A percentile compares a stretch with the other conserved stretches of the same genome.
Evolutionary conservation across 2,888 invertebrate genomes (phyloP).

Genomic region (Elmis aenea): DNA sequence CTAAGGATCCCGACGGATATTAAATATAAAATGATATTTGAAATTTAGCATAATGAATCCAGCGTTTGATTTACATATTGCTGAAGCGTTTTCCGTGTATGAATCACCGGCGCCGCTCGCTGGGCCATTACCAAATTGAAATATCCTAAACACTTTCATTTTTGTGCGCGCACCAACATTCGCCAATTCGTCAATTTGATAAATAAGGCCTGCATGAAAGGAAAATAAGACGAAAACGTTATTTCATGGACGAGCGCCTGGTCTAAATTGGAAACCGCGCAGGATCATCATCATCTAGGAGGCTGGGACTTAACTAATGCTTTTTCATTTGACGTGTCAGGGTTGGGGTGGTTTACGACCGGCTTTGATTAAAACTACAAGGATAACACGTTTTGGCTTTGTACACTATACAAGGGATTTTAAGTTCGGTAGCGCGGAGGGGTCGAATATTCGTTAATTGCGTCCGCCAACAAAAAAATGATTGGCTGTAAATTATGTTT

Average conservation of each 20-base stretch:
- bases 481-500: no score
- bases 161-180: no score
- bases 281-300: constrained; percentile 34
- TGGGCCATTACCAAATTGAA: constrained; percentile 19
- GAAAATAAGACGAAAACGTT: constrained; percentile 22
- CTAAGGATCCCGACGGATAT: constrained; percentile 13
- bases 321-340: constrained; percentile 32
- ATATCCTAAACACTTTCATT: no score
- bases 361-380: constrained; percentile 36
- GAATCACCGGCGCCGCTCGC: no score
- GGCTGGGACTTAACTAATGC: constrained; percentile 29
- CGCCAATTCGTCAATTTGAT: constrained; percentile 15
- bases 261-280: constrained; percentile 29
- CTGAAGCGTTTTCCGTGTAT: no score
- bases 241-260: constrained; percentile 32
- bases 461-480: no score
- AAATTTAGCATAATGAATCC: constrained; percentile 19
- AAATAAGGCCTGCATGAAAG: constrained; percentile 10
- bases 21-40: constrained; percentile 19
- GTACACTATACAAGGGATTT: constrained; percentile 14
- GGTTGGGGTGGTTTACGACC: constrained; percentile 32
- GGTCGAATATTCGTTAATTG: background rate
- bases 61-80: constrained; percentile 18
- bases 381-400: constrained; percentile 27
- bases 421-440: constrained; percentile 1